phyloP scores from a whole-genome alignment of 2,888 invertebrate genomes.

The Brachypterus glaber region DNA sequence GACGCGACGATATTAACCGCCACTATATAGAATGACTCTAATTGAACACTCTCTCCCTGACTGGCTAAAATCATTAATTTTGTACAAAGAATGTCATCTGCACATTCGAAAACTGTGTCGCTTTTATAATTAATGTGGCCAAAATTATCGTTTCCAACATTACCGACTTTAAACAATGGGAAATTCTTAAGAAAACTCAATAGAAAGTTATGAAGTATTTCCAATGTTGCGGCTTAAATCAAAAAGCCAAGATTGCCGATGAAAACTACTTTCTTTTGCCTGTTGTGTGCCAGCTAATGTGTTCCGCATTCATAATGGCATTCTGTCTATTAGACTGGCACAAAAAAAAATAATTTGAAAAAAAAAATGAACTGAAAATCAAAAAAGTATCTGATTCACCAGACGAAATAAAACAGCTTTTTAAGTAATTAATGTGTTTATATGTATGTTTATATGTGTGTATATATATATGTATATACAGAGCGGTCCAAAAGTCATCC shows the following conservation, averaged over 20 bases:
- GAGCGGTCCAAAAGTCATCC: too few relatives aligned
- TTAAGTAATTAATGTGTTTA: too few relatives aligned
- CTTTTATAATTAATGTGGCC: constrained; percentile 36
- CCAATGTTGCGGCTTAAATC: constrained; percentile 24
- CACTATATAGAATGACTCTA: too few relatives aligned
- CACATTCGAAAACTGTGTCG: constrained; percentile 35
- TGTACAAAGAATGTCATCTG: constrained; percentile 35
- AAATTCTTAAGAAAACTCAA: constrained; percentile 30
- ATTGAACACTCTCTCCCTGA: too few relatives aligned
- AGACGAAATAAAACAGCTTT: too few relatives aligned
- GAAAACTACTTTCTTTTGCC: constrained; percentile 26
- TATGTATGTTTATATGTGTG: too few relatives aligned
- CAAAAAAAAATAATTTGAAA: too few relatives aligned
- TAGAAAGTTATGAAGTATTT: constrained; percentile 33
- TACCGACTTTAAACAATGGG: constrained; percentile 29
- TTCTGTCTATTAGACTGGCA: too few relatives aligned
- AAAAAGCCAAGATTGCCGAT: constrained; percentile 29
- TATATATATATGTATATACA: too few relatives aligned
- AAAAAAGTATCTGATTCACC: too few relatives aligned
- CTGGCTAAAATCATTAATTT: constrained; percentile 35
- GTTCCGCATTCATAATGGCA: constrained; percentile 17
- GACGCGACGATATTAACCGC: too few relatives aligned
- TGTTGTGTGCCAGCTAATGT: constrained; percentile 19
- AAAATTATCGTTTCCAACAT: constrained; percentile 30
- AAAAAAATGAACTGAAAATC: too few relatives aligned